phyloP scores from a whole-genome alignment of 2,888 invertebrate genomes.

The Noctua fimbriata region DNA sequence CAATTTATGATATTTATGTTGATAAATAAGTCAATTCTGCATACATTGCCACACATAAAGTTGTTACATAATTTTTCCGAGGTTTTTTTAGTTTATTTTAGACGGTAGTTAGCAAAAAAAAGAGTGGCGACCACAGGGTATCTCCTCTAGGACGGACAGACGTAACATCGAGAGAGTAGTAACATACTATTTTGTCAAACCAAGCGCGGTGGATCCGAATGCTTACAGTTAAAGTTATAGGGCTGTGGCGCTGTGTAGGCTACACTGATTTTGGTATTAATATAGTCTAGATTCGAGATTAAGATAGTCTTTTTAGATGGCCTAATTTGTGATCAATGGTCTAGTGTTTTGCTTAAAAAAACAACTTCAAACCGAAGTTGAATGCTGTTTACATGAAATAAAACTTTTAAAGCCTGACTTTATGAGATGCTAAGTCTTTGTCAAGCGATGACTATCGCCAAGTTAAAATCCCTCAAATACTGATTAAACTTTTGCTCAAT shows the following conservation, averaged over 20 bases:
- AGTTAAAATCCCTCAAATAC: not conserved
- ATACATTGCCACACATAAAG: not conserved
- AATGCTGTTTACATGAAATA: not conserved
- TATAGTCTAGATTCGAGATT: not conserved
- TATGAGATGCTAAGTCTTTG: not conserved
- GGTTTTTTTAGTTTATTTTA: not conserved
- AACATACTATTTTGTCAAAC: constrained; percentile 59
- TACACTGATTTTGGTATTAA: not conserved
- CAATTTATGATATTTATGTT: too few species aligned
- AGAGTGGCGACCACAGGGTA: constrained; percentile 21
- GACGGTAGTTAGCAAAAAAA: not conserved
- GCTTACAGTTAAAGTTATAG: constrained; percentile 50
- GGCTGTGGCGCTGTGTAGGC: constrained; percentile 19
- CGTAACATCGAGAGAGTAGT: constrained; percentile 59
- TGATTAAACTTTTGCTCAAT: not conserved
- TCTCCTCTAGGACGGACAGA: constrained; percentile 47
- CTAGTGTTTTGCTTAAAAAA: not conserved
- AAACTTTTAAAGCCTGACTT: too few species aligned
- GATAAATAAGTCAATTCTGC: not conserved
- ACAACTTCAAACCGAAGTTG: not conserved
- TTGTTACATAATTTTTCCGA: not conserved
- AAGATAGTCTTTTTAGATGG: not conserved
- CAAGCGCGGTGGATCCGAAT: constrained; percentile 66
- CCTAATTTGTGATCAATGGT: not conserved
- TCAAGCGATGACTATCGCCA: not conserved